Evolutionary conservation across 2,888 invertebrate genomes (phyloP), one percentile per base, ranked within the genome.

Genomic region (Chirona hameri): DNA sequence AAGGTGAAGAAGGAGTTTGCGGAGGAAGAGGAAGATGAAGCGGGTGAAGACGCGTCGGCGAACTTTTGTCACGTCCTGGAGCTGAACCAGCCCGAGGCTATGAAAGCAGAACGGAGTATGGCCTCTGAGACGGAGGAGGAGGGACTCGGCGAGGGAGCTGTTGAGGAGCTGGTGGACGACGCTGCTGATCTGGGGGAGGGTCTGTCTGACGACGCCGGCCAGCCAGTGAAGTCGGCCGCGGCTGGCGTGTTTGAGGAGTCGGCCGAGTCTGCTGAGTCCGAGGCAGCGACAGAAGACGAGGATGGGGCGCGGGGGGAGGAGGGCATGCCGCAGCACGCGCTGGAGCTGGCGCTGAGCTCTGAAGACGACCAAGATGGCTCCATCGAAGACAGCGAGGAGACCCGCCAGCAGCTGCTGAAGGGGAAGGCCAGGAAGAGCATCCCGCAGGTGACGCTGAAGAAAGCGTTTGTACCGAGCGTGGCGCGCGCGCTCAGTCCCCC

Each of bases 231-330:
- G n/a, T 9, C 2, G 24, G 2, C 60, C 24, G 79, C 81, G 18
- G 83, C 83, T 29, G 69, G 29, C n/a, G 52, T 69, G 55, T 82
- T 83, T 9, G 83, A 83, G 72, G 76, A 65, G 27, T 52, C 80
- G 0, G 82, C 82, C 69, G 84, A 84, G 46, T 39, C 39, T 39
- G n/a, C n/a, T n/a, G 72, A 31, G 14, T 76, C 79, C 31, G 84
- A 82, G 21, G 79, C 82, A 57, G 83, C 82, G 80, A 76, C 46
- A 69, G 82, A 27, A 2, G 72, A 82, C 27, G 69, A 82, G 27
- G 82, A 69, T 2, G 65, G 39, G 14, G 65, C 65, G 72, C 39
- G 39, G 39, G 39, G 7, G 39, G 39, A 39, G 39, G 39, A 2
- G 39, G 39, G 39, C 39, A 52, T 24, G 24, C 55, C 21, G 31